These are phyloP conservation scores for Corythornis leucogaster DNA, from an alignment of 2,797 vertebrate species.

Conservation along the genomic window DNA sequence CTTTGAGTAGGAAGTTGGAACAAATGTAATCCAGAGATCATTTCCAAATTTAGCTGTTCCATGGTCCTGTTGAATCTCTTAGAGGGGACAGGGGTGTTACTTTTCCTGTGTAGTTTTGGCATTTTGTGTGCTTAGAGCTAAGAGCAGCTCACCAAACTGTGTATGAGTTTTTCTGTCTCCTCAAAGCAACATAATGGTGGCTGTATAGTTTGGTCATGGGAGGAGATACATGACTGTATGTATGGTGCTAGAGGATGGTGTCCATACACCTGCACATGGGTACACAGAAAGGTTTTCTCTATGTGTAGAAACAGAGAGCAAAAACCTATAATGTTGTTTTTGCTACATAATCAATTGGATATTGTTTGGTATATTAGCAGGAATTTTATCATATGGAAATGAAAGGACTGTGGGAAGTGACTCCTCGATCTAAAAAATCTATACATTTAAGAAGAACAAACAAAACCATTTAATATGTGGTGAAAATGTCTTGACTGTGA, in stretches of 20 bases:
- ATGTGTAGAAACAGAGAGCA: not conserved
- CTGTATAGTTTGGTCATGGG: not conserved
- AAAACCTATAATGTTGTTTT: not conserved
- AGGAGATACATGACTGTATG: not conserved
- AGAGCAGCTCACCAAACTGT: not conserved
- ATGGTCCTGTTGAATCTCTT: not conserved
- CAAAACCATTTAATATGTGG: not conserved
- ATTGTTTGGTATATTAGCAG: not conserved
- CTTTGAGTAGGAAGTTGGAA: not conserved
- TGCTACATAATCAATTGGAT: not conserved
- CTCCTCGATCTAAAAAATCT: not conserved
- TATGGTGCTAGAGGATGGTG: not conserved
- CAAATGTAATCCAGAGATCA: not conserved
- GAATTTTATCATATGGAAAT: not conserved
- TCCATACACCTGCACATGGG: not conserved
- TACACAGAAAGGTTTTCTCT: not conserved
- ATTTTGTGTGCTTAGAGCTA: not conserved
- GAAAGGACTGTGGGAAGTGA: not conserved
- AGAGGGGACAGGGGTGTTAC: fast-evolving
- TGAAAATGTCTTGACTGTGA: not conserved
- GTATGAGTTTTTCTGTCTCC: not conserved
- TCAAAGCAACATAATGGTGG: not conserved
- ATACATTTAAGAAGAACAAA: not conserved
- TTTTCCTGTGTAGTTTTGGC: not conserved
- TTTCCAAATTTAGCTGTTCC: not conserved